Conservation (phyloP, 2,113 vertebrate genomes). For the Dissostichus mawsoni region DNA sequence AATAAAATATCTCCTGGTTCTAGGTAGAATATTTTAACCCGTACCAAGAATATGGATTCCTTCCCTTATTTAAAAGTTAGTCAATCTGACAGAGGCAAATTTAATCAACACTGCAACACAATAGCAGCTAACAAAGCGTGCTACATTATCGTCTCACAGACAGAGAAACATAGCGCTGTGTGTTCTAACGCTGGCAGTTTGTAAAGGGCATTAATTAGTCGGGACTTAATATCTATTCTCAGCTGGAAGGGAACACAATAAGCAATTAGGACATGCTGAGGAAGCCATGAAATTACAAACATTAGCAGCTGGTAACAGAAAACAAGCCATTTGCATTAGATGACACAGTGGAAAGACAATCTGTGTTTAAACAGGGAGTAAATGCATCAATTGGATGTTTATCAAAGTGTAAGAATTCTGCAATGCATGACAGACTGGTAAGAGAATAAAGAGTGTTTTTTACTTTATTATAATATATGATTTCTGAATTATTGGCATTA, state of each 20-base stretch:
- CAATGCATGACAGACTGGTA: too few relatives aligned
- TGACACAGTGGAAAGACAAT: rapidly evolving
- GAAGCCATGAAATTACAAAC: slow-evolving; percentile 61
- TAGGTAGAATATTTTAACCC: too few relatives aligned
- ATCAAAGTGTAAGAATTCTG: neutral
- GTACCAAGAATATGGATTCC: neutral
- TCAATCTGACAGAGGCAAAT: slow-evolving; percentile 8
- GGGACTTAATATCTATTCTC: slow-evolving; percentile 59
- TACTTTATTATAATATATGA: too few relatives aligned
- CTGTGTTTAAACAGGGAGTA: slow-evolving; percentile 49
- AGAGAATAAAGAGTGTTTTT: too few relatives aligned
- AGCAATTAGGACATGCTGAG: slow-evolving; percentile 58
- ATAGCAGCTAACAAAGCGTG: slow-evolving; percentile 20
- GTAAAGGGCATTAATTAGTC: slow-evolving; percentile 64
- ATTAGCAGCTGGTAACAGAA: slow-evolving; percentile 50
- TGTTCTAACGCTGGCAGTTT: slow-evolving; percentile 23
- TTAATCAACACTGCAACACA: neutral
- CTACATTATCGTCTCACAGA: neutral
- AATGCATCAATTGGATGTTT: slow-evolving; percentile 2
- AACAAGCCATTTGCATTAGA: slow-evolving; percentile 47
- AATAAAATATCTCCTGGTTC: too few relatives aligned
- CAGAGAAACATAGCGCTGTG: neutral
- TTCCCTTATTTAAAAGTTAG: neutral
- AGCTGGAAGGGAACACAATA: slow-evolving; percentile 63
- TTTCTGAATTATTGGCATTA: too few relatives aligned